Percentiles rank a stretch among this genome's conserved stretches.
Conservation (phyloP, 2,113 vertebrate species). For the Eidolon helvum region DNA sequence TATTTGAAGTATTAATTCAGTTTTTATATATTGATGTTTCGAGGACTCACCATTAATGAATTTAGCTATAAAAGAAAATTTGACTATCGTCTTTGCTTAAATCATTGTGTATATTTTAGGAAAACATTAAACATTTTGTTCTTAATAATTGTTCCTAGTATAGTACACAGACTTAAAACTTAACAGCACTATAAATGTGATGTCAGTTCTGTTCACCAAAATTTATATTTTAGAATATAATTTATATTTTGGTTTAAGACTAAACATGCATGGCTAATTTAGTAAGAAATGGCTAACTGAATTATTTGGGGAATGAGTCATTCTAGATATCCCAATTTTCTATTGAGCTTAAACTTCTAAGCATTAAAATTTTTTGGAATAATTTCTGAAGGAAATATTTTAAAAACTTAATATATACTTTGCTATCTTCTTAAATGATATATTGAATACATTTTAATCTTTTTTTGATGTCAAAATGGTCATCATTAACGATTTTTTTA, state of each 20-base stretch:
- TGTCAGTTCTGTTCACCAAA: background rate
- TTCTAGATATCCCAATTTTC: conserved; percentile 23
- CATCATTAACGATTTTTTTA: background rate
- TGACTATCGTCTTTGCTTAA: background rate
- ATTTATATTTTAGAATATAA: conserved; percentile 8
- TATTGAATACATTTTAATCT: background rate
- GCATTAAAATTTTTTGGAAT: background rate
- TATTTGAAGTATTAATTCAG: conserved; percentile 41
- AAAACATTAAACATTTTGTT: conserved; percentile 25
- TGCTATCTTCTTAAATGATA: conserved; percentile 10
- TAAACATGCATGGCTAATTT: conserved; percentile 33
- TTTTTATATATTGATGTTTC: conserved; percentile 40
- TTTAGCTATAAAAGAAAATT: conserved; percentile 30
- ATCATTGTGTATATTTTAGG: conserved; percentile 46
- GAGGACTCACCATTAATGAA: conserved; percentile 28
- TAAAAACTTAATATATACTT: background rate
- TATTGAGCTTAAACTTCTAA: background rate
- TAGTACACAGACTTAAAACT: background rate
- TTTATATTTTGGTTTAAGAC: conserved; percentile 35
- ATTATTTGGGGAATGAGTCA: conserved; percentile 1
- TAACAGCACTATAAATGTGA: background rate
- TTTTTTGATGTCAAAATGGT: conserved; percentile 9
- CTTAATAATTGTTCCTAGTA: background rate
- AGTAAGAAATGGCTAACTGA: conserved; percentile 32
- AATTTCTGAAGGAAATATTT: conserved; percentile 49